phyloP scores from a whole-genome alignment of 2,888 invertebrate genomes.

The Homarus gammarus region DNA sequence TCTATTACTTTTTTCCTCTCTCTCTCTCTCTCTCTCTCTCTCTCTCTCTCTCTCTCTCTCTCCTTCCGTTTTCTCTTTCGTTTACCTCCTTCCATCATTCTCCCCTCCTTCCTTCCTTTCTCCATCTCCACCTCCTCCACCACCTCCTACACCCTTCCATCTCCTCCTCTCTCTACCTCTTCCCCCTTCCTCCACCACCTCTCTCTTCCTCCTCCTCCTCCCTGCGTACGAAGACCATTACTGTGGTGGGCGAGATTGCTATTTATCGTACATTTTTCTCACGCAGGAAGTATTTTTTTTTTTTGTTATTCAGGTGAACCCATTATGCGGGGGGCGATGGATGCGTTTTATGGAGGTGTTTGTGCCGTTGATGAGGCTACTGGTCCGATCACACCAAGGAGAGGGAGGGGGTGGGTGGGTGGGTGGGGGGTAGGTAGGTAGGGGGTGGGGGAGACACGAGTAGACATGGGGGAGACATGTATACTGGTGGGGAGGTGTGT shows the following conservation, averaged over 20 bases:
- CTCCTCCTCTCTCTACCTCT: background rate
- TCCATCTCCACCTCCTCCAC: background rate
- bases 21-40: background rate
- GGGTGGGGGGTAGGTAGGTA: background rate
- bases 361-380: slow-evolving; percentile 56
- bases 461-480: no score
- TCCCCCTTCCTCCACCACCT: slow-evolving; percentile 14
- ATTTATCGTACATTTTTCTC: slow-evolving; percentile 63
- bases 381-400: slow-evolving; percentile 32
- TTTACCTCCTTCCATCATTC: background rate
- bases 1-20: background rate
- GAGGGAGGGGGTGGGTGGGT: background rate
- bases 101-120: background rate
- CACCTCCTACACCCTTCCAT: background rate
- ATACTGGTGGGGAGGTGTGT: no score
- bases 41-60: background rate
- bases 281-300: slow-evolving; percentile 59
- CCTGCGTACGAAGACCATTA: slow-evolving; percentile 28
- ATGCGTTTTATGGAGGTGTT: slow-evolving; percentile 67
- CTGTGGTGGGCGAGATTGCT: slow-evolving; percentile 57
- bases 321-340: slow-evolving; percentile 62
- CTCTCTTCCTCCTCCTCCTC: background rate
- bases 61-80: background rate
- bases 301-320: slow-evolving; percentile 64
- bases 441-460: background rate